phyloP scores from a whole-genome alignment of 2,888 invertebrate species.

The Cryptocheilus praepositus region DNA sequence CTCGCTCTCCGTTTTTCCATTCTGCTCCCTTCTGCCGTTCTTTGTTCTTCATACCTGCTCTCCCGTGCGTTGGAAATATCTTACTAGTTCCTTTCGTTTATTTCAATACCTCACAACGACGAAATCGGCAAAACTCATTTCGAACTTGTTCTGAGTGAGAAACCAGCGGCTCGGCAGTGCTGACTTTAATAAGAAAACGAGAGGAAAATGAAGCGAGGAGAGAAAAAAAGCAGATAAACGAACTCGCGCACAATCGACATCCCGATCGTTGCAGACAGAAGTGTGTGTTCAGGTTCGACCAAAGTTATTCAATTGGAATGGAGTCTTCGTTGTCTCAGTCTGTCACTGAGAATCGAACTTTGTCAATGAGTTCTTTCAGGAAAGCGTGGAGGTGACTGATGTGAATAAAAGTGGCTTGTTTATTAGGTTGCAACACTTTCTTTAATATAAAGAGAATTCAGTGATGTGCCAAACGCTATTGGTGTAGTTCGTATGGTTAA shows the following conservation, averaged over 20 bases:
- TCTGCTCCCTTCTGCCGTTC: slow-evolving; percentile 12
- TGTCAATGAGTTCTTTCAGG: too few species aligned
- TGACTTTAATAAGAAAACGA: slow-evolving; percentile 25
- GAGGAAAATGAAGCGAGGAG: not conserved
- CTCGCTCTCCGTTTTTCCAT: not conserved
- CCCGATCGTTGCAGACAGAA: too few species aligned
- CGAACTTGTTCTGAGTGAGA: slow-evolving; percentile 34
- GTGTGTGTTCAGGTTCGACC: too few species aligned
- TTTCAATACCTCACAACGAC: slow-evolving; percentile 41
- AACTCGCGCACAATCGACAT: not conserved
- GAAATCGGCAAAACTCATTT: slow-evolving; percentile 46
- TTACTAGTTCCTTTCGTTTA: slow-evolving; percentile 37
- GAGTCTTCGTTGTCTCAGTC: too few species aligned
- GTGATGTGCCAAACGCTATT: too few species aligned
- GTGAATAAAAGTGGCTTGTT: too few species aligned
- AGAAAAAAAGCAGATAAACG: not conserved
- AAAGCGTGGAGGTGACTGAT: too few species aligned
- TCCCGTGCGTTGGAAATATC: slow-evolving; percentile 29
- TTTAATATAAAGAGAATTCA: too few species aligned
- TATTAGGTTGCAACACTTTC: too few species aligned
- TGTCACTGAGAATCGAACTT: too few species aligned
- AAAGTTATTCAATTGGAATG: too few species aligned
- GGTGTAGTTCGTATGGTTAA: too few species aligned
- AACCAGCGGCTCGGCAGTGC: slow-evolving; percentile 21
- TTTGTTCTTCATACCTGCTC: slow-evolving; percentile 15